Evolutionary conservation across 2,797 vertebrate species (phyloP).

Genomic region (Syndactyla subalaris): DNA sequence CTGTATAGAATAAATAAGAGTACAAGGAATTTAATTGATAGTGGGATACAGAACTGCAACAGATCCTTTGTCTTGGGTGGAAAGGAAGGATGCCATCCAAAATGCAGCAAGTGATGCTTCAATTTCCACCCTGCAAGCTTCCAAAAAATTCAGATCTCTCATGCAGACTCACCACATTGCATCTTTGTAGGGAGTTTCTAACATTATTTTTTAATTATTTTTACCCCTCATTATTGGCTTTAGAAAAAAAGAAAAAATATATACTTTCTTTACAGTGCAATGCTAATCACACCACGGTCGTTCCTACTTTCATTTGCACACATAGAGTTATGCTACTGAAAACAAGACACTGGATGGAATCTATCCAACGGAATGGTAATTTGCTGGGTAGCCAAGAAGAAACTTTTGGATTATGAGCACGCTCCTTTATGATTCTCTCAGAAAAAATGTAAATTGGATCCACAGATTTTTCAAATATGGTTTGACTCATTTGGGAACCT

Average conservation of each 20-base stretch:
- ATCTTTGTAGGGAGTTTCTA: background rate
- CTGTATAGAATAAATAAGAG: conserved; percentile 29
- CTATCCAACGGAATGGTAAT: background rate
- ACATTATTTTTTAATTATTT: background rate
- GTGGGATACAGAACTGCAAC: background rate
- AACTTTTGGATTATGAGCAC: background rate
- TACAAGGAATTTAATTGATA: background rate
- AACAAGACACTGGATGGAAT: background rate
- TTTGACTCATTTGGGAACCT: conserved; percentile 14
- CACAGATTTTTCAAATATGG: conserved; percentile 1
- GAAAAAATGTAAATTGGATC: background rate
- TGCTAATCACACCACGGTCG: background rate
- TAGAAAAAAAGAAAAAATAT: background rate
- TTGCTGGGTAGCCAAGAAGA: background rate
- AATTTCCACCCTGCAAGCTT: background rate
- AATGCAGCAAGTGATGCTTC: background rate
- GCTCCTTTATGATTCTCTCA: background rate
- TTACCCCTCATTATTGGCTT: background rate
- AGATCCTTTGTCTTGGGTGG: background rate
- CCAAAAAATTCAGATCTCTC: background rate
- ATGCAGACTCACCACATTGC: background rate
- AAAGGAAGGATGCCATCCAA: background rate
- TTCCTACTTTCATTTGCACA: background rate
- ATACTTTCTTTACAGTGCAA: background rate
- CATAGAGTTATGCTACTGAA: background rate